Evolutionary conservation across 2,797 vertebrate species (phyloP).

Genomic region (Tachyglossus aculeatus): DNA sequence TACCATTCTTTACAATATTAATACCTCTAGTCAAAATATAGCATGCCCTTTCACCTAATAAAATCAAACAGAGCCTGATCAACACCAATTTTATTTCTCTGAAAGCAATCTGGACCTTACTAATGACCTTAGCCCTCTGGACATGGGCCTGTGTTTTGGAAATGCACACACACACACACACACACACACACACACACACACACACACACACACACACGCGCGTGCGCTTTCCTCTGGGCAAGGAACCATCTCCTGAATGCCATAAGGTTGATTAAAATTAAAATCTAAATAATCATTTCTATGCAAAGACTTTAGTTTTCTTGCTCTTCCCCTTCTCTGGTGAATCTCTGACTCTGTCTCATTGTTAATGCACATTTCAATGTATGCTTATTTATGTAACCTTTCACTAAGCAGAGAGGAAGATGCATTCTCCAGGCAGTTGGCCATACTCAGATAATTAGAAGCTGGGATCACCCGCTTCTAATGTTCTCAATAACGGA

Average conservation of each 20-base stretch:
- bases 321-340: not conserved
- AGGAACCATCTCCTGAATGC: not conserved
- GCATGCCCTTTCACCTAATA: conserved; percentile 27
- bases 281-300: not conserved
- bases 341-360: conserved; percentile 26
- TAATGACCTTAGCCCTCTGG: too few relatives aligned
- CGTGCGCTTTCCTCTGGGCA: too few relatives aligned
- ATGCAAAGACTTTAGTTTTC: conserved; percentile 4
- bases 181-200: too few relatives aligned
- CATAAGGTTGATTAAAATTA: conserved; percentile 6
- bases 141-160: too few relatives aligned
- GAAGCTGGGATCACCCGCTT: not conserved
- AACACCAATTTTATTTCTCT: too few relatives aligned
- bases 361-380: conserved; percentile 35
- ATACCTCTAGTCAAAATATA: conserved; percentile 19
- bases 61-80: conserved; percentile 22
- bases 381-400: conserved; percentile 18
- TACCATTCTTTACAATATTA: not conserved
- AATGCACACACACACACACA: too few relatives aligned
- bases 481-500: too few relatives aligned
- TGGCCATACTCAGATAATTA: not conserved
- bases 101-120: too few relatives aligned
- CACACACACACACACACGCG: too few relatives aligned
- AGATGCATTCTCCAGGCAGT: not conserved
- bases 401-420: not conserved